Evolutionary conservation across 1,140 invertebrate species (phyloP).

Genomic region (Rhagoletis zephyria): DNA sequence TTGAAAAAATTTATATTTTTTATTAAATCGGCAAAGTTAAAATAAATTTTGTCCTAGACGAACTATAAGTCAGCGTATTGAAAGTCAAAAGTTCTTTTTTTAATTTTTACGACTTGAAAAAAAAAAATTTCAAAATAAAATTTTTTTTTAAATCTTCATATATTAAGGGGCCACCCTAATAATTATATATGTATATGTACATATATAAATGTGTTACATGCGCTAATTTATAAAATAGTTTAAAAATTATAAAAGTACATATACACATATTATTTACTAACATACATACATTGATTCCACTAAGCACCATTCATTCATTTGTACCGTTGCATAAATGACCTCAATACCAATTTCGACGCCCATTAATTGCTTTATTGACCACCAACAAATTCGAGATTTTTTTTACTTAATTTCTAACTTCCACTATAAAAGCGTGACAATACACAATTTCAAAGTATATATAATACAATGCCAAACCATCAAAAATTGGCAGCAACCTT

Average conservation of each 20-base stretch:
- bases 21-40: too few relatives aligned
- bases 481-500: not conserved
- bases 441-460: not conserved
- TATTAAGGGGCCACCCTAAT: too few relatives aligned
- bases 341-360: constrained; percentile 15
- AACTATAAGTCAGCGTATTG: too few relatives aligned
- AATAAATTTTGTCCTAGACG: too few relatives aligned
- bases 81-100: too few relatives aligned
- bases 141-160: not conserved
- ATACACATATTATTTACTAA: too few relatives aligned
- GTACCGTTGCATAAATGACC: constrained; percentile 10
- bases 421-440: not conserved
- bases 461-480: not conserved
- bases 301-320: not conserved
- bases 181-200: not conserved
- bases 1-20: too few relatives aligned
- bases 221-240: not conserved
- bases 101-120: too few relatives aligned
- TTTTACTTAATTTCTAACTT: not conserved
- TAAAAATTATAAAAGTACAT: not conserved
- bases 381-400: not conserved
- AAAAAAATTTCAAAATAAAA: not conserved
- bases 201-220: not conserved
- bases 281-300: too few relatives aligned
- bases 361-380: not conserved